Evolutionary conservation across 2,888 invertebrate species (phyloP).

Genomic region (Arrhopalites spinosus): DNA sequence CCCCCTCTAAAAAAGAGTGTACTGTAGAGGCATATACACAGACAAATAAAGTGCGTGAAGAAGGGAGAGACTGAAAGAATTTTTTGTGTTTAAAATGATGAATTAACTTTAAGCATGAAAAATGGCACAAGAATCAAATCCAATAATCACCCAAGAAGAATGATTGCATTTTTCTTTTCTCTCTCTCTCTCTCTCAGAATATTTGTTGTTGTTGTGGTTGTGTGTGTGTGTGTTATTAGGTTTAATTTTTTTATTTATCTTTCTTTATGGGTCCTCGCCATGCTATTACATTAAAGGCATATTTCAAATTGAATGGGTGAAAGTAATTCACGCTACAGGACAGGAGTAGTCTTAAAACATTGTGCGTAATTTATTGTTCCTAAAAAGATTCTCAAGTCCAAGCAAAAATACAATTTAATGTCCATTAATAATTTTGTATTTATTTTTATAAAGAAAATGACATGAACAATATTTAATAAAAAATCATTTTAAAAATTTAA

Average conservation of each 20-base stretch:
- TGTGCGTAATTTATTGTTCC: no score
- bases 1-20: no score
- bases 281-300: not conserved
- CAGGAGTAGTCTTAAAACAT: no score
- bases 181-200: not conserved
- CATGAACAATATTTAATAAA: no score
- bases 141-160: slow-evolving; percentile 5
- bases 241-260: slow-evolving; percentile 14
- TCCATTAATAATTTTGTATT: no score
- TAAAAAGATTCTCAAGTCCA: not conserved
- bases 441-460: no score
- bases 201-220: not conserved
- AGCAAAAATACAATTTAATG: no score
- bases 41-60: not conserved
- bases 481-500: no score
- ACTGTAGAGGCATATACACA: no score
- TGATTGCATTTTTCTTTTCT: not conserved
- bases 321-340: no score
- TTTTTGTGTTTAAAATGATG: not conserved
- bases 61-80: not conserved
- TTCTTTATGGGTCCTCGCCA: not conserved
- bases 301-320: no score
- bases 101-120: slow-evolving; percentile 1
- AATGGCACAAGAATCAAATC: not conserved
- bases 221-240: slow-evolving; percentile 10